Evolutionary conservation across 2,888 invertebrate genomes (phyloP).

Genomic region (Tillus elongatus): DNA sequence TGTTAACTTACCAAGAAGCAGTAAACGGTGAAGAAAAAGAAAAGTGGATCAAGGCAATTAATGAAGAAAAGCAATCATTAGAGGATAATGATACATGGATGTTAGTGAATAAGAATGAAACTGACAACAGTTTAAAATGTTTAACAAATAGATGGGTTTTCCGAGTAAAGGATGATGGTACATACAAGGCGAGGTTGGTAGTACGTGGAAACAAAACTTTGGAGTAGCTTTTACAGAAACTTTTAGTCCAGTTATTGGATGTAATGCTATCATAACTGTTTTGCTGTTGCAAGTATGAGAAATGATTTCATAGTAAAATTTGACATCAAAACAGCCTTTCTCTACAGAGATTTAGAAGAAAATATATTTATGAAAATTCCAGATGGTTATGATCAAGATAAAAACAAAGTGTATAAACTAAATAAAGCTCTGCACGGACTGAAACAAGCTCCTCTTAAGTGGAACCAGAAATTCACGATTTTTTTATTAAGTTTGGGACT

Average conservation of each 20-base stretch:
- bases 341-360: slow-evolving; percentile 1
- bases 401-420: slow-evolving; percentile 3
- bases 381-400: slow-evolving; percentile 1
- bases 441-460: slow-evolving; percentile 1
- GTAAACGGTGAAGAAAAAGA: slow-evolving; percentile 7
- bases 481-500: neutral
- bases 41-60: slow-evolving; percentile 16
- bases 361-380: neutral
- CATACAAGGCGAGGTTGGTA: slow-evolving; percentile 20
- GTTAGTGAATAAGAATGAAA: slow-evolving; percentile 13
- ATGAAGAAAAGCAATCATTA: slow-evolving; percentile 21
- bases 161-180: slow-evolving; percentile 20
- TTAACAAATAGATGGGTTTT: slow-evolving; percentile 21
- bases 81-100: slow-evolving; percentile 21
- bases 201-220: slow-evolving; percentile 17
- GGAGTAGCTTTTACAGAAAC: slow-evolving; percentile 14
- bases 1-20: slow-evolving; percentile 11
- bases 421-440: neutral
- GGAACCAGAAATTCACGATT: slow-evolving; percentile 1
- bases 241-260: slow-evolving; percentile 11
- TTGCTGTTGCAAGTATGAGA: slow-evolving; percentile 9
- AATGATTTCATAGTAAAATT: neutral
- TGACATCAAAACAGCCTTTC: slow-evolving; percentile 6
- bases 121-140: slow-evolving; percentile 14
- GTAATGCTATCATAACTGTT: no score